These are phyloP conservation scores for Dufourea novaeangliae DNA, from an alignment of 1,140 invertebrate species.

Conservation along the genomic window DNA sequence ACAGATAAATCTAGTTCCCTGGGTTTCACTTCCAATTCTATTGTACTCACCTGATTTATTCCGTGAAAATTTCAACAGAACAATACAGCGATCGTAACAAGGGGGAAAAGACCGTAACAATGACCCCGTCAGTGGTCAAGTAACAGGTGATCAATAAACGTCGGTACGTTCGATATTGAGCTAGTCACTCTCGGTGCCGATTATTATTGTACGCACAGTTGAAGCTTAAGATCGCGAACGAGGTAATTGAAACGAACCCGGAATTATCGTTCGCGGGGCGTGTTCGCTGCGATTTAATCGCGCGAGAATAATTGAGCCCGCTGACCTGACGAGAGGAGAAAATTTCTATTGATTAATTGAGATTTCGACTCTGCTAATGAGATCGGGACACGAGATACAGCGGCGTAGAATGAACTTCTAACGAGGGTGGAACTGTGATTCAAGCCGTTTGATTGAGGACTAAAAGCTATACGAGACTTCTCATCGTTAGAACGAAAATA, in stretches of 20 bases:
- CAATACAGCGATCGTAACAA: not conserved
- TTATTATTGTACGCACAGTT: constrained; percentile 1
- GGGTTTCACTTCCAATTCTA: not conserved
- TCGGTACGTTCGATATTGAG: not conserved
- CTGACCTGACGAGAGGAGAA: not conserved
- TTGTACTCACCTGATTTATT: not conserved
- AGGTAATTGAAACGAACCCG: constrained; percentile 41
- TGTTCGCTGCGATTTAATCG: constrained; percentile 10
- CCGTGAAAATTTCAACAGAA: not conserved
- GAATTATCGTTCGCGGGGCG: constrained; percentile 9
- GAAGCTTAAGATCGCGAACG: constrained; percentile 15
- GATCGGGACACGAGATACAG: not conserved
- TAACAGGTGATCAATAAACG: constrained; percentile 34
- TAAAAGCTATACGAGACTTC: not conserved
- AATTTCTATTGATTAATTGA: constrained; percentile 28
- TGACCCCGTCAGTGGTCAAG: not conserved
- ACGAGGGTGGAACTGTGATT: constrained; percentile 3
- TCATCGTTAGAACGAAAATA: not conserved
- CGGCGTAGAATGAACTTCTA: not conserved
- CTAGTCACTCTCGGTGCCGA: constrained; percentile 2
- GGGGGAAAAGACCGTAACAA: not conserved
- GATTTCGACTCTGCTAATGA: constrained; percentile 30
- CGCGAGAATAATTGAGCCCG: constrained; percentile 16
- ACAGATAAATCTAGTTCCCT: not conserved
- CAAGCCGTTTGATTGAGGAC: not conserved